Conservation (phyloP, 2,797 vertebrate genomes). For the Anniella stebbinsi region DNA sequence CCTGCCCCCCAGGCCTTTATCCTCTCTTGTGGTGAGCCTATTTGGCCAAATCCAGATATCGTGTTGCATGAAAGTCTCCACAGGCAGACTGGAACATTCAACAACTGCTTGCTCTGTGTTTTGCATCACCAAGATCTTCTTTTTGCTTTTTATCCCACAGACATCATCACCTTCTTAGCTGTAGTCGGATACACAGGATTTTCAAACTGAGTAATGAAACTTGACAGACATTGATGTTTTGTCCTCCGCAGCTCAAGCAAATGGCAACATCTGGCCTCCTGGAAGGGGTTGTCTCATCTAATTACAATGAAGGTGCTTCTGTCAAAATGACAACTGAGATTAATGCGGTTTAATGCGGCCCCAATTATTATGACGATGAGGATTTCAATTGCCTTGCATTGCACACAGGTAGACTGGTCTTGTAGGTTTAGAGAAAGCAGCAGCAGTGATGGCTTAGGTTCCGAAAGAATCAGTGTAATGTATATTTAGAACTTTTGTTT, state of each 20-base stretch:
- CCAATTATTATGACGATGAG: background rate
- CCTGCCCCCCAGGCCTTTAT: conserved; percentile 4
- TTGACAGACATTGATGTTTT: background rate
- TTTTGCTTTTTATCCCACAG: background rate
- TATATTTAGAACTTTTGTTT: background rate
- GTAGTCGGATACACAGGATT: background rate
- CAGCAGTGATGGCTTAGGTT: background rate
- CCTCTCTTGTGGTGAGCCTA: conserved; percentile 19
- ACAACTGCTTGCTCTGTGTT: conserved; percentile 10
- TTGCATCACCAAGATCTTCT: conserved; percentile 26
- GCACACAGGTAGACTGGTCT: background rate
- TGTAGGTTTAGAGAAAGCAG: background rate
- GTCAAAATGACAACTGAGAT: background rate
- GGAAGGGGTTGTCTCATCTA: background rate
- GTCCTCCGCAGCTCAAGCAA: background rate
- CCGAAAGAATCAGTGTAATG: background rate
- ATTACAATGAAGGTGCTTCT: background rate
- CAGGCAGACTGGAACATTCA: conserved; percentile 22
- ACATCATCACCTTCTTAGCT: background rate
- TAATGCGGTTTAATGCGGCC: background rate
- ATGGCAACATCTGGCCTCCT: background rate
- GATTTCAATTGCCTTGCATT: background rate
- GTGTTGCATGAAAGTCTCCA: background rate
- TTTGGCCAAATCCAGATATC: conserved; percentile 21
- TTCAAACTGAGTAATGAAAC: conserved; percentile 3